phyloP scores from a whole-genome alignment of 2,113 vertebrate genomes.

The Sigmodon hispidus region DNA sequence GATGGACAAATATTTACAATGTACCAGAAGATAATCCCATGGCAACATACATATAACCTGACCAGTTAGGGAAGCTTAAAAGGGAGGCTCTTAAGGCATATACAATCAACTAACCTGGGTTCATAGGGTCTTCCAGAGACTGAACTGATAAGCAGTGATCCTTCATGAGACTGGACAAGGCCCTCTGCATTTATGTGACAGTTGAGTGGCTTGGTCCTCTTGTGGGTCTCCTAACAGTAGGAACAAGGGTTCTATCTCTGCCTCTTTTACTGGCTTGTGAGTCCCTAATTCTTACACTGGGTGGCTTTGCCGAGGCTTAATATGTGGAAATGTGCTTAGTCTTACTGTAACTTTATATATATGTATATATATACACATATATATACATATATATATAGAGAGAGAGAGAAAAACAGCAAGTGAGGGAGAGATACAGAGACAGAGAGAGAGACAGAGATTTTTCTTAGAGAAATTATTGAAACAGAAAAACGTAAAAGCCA shows the following conservation, averaged over 20 bases:
- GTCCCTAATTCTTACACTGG: neutral
- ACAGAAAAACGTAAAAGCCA: neutral
- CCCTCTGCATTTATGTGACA: neutral
- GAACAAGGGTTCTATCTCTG: neutral
- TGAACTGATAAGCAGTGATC: neutral
- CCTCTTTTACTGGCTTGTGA: neutral
- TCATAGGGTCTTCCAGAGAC: neutral
- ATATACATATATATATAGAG: neutral
- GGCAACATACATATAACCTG: neutral
- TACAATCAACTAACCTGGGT: neutral
- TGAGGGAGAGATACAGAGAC: no score
- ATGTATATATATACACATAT: no score
- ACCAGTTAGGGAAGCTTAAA: neutral
- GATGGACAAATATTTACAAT: no score
- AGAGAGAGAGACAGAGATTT: no score
- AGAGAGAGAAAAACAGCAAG: no score
- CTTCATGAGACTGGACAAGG: neutral
- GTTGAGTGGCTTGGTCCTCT: neutral
- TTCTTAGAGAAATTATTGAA: neutral
- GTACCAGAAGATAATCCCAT: no score
- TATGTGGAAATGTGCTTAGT: neutral
- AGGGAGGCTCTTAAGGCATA: neutral
- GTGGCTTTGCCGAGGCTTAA: neutral
- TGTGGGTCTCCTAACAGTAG: neutral
- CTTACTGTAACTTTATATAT: neutral